Base-by-base conservation (phyloP, 2,888 invertebrate species). In the Lepidochrysops patricia region DNA sequence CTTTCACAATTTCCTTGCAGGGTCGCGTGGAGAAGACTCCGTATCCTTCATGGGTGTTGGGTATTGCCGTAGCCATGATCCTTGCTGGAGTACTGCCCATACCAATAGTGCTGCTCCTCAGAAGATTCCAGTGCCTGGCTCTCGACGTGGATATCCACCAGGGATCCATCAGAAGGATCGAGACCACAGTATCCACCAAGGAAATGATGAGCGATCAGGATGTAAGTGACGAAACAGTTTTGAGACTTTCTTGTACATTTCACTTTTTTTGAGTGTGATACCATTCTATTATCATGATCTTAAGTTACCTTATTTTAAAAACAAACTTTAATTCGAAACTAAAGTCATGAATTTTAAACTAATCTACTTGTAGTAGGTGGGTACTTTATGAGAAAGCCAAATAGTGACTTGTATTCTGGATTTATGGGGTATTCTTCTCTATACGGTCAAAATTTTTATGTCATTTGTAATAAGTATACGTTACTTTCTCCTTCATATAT, bases 151-250 rank as follows among this genome's bases (percentile, higher is more conserved):
- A 97, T 82, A 97, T 97, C 73, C 97, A 97, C 79, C 96, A 97
- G 89, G 96, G 96, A 27, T 96, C 97, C 65, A 96, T 97, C 79
- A 91, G 97, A 71, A 92, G 97, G 70, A 96, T 97, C 72, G 97
- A 97, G 79, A 97, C 97, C 29, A 97, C 97, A 0, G 96, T 96
- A 9, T 97, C 97, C 23, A 97, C 97, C 26, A 96, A 97, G 80
- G 97, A 97, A 83, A 97, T 97, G 97, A 96, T 97, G 91, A 96
- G 94, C 66, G 96, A 96, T 72, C 96, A 96, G 72, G 97, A 97
- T 82, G 96, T 96, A 82, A 95, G 95, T 94, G 13, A 29, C 32
- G n/a, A 19, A 13, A 58, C 15, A 27, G 9, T 1, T 15, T 19
- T 29, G 29, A 12, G 48, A 27, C 26, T 32, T 57, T n/a, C 25